These are phyloP conservation scores for Trypoxylus dichotomus DNA, from an alignment of 1,140 invertebrate species.

Conservation along the genomic window DNA sequence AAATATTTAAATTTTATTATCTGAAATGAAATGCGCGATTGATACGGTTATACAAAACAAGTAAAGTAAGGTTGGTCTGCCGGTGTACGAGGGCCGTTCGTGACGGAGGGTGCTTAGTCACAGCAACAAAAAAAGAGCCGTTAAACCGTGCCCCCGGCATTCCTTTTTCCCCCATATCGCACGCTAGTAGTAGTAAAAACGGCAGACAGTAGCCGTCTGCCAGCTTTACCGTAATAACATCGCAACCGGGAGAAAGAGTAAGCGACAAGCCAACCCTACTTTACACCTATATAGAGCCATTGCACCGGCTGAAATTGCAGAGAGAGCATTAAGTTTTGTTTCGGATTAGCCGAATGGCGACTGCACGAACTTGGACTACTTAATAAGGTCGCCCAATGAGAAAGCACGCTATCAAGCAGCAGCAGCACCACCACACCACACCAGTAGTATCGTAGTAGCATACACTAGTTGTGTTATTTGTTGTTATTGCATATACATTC, in stretches of 20 bases:
- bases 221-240: conserved; percentile 4
- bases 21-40: background rate
- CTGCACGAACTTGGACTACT: conserved; percentile 42
- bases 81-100: background rate
- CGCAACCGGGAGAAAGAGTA: background rate
- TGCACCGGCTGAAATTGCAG: background rate
- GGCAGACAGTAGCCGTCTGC: background rate
- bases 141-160: background rate
- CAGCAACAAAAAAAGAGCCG: conserved; percentile 6
- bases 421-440: conserved; percentile 3
- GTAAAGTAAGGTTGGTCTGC: background rate
- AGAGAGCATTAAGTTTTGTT: background rate
- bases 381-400: conserved; percentile 41
- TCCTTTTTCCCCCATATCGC: conserved; percentile 14
- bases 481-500: conserved; percentile 15
- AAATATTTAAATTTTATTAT: too few relatives aligned
- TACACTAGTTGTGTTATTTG: conserved; percentile 24
- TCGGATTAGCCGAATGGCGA: background rate
- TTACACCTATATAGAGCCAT: background rate
- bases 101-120: conserved; percentile 10
- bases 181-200: background rate
- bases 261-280: conserved; percentile 2
- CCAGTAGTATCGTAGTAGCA: background rate
- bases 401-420: conserved; percentile 29
- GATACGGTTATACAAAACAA: background rate